Evolutionary conservation across 2,113 vertebrate genomes (phyloP), one percentile per base, ranked within the genome.

Genomic region (Copsychus sechellarum): DNA sequence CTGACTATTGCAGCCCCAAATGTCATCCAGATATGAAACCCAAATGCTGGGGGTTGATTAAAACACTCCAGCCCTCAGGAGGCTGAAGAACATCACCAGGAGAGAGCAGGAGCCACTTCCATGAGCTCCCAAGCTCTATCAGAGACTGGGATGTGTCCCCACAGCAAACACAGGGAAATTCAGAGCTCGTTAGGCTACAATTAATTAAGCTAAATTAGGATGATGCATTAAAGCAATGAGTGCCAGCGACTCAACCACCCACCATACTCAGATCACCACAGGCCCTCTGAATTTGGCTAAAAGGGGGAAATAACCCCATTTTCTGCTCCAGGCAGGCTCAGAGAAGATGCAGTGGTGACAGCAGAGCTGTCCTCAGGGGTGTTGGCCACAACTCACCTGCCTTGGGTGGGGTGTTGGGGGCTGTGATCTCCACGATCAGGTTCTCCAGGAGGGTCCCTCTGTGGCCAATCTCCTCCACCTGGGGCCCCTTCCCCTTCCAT

Each of bases 361-460:
- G 57, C 53, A 29, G 70, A n/a, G 67, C 1, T 3, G 10, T 45
- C 66, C 66, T 42, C 3, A 4, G 82, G 78, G 79, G 31, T 3
- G 14, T 0, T 2, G 3, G 62, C 71, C 90, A 64, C 2, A 12
- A 93, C 97, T 97, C 91, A 97, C 97, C 98, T 88, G 97, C 92
- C 98, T 99, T 98, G 56, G 97, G 93, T 11, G 99, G 98, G 93
- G 95, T 98, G 86, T 98, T 98, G 11, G 99, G 98, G 23, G 99
- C 98, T 0, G 99, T 99, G 25, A 99, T 98, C 90, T 98, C 98
- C 92, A 99, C 96, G n/a, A 99, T 99, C 64, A 98, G 97, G 51
- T 98, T 98, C 98, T 99, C 99, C 94, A 99, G 97, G 94, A 99
- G 98, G 1, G 98, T 98, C 78, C 99, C 98, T 42, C 98, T 98